phyloP scores from a whole-genome alignment of 2,797 vertebrate genomes.

The Hylomyscus alleni region DNA sequence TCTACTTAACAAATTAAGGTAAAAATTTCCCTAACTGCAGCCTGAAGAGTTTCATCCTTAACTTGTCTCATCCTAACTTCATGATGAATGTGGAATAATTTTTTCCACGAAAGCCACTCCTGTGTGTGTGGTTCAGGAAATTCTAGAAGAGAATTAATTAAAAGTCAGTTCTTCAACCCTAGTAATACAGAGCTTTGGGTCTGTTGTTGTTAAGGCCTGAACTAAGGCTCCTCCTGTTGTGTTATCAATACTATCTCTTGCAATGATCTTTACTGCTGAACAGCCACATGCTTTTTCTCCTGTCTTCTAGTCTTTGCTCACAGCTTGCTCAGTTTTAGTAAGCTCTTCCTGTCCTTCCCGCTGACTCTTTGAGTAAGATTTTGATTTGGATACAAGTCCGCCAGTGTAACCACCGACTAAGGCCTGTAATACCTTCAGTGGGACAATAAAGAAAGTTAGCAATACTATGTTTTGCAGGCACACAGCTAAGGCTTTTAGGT shows the following conservation, averaged over 20 bases:
- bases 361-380: constrained; percentile 90
- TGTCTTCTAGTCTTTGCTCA: constrained; percentile 89
- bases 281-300: constrained; percentile 93
- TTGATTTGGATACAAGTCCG: constrained; percentile 94
- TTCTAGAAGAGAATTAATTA: constrained; percentile 96
- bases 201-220: constrained; percentile 93
- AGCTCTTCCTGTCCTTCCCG: constrained; percentile 81
- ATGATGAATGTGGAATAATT: constrained; percentile 58
- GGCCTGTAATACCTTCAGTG: constrained; percentile 95
- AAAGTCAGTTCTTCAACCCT: constrained; percentile 97
- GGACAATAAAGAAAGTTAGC: constrained; percentile 95
- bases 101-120: constrained; percentile 95
- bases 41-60: constrained; percentile 93
- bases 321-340: constrained; percentile 85
- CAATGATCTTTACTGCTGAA: constrained; percentile 99
- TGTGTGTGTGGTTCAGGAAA: constrained; percentile 94
- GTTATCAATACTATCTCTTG: constrained; percentile 97
- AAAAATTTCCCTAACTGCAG: constrained; percentile 95
- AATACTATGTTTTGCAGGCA: constrained; percentile 91
- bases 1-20: constrained; percentile 94
- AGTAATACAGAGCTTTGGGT: constrained; percentile 94
- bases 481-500: constrained; percentile 69
- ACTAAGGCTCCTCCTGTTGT: constrained; percentile 95
- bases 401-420: constrained; percentile 96
- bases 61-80: constrained; percentile 88